Evolutionary conservation across 2,113 vertebrate genomes (phyloP), one percentile per base, ranked within the genome.

Genomic region (Pterophyllum scalare): DNA sequence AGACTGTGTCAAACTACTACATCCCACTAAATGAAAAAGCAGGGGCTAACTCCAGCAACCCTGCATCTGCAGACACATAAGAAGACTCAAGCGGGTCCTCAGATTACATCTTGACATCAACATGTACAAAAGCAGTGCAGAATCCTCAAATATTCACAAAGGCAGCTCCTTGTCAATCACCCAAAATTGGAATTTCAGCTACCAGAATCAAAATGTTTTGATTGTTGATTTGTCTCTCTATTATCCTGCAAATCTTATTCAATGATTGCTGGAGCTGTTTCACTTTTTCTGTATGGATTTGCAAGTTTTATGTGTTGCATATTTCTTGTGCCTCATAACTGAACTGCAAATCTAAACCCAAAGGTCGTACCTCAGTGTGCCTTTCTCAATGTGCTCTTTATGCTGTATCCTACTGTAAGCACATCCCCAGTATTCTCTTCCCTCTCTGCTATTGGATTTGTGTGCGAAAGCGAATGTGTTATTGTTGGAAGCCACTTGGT

Each of bases 401-500:
- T 38, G 19, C 43, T 70, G 59, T 33, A 46, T 62, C 59, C 62
- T 5, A 10, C 9, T 38, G 35, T 38, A 9, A 61, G 24, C 49
- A 58, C 46, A 59, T 38, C 24, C 12, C 10, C 8, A 9, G 22
- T 15, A 11, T n/a, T 57, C 26, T 57, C 26, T 28, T 33, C 19
- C 22, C 5, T n/a, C 12, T 49, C 3, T 6, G 0, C 52, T 46
- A 12, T 59, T 20, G 2, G 1, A 65, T 59, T 24, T 70, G 35
- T 83, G 61, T 83, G 40, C 40, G 26, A 54, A 52, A 54, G 46
- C 4, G 1, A 54, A n/a, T 33, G 49, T 52, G 26, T 49, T 72
- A 54, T 54, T 54, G 20, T 54, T 54, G 46, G 67, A 72, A 31
- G 24, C 49, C 58, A 46, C 61, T 61, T 59, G 80, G 81, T 86